phyloP scores from a whole-genome alignment of 2,113 vertebrate genomes.

The Colaptes auratus region DNA sequence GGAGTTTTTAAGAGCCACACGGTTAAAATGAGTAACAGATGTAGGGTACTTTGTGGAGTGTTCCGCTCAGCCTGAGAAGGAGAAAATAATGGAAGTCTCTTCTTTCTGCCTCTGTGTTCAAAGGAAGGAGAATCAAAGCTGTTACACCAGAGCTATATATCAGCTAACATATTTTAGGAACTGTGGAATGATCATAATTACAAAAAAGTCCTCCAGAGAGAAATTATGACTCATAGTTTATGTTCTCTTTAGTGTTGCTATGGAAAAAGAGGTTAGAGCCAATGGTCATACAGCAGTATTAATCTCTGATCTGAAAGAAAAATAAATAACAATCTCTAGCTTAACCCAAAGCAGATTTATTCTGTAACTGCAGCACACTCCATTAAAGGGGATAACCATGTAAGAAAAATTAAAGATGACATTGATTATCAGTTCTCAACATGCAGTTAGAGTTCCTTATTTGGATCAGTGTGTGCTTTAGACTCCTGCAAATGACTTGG shows the following conservation, averaged over 20 bases:
- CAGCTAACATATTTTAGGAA: constrained; percentile 70
- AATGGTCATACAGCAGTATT: constrained; percentile 45
- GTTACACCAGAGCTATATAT: constrained; percentile 54
- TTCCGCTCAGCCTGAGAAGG: constrained; percentile 21
- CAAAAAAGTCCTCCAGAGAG: constrained; percentile 63
- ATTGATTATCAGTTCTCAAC: constrained; percentile 29
- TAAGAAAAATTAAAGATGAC: constrained; percentile 39
- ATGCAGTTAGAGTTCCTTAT: neutral
- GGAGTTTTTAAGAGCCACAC: constrained; percentile 1
- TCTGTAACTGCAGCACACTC: constrained; percentile 23
- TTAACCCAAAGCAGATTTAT: constrained; percentile 57
- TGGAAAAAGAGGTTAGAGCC: constrained; percentile 67
- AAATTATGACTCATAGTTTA: constrained; percentile 75
- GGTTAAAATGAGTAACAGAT: constrained; percentile 29
- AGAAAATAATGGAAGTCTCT: constrained; percentile 36
- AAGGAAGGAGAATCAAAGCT: constrained; percentile 58
- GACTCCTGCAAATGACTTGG: neutral
- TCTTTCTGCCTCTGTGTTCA: constrained; percentile 45
- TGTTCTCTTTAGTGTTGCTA: constrained; percentile 71
- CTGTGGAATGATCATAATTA: constrained; percentile 75
- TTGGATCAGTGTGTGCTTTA: neutral
- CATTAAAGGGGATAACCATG: constrained; percentile 21
- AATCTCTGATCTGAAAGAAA: constrained; percentile 66
- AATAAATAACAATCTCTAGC: constrained; percentile 64
- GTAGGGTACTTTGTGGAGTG: neutral